phyloP scores from a whole-genome alignment of 2,797 vertebrate genomes.

The Rhynchonycteris naso region DNA sequence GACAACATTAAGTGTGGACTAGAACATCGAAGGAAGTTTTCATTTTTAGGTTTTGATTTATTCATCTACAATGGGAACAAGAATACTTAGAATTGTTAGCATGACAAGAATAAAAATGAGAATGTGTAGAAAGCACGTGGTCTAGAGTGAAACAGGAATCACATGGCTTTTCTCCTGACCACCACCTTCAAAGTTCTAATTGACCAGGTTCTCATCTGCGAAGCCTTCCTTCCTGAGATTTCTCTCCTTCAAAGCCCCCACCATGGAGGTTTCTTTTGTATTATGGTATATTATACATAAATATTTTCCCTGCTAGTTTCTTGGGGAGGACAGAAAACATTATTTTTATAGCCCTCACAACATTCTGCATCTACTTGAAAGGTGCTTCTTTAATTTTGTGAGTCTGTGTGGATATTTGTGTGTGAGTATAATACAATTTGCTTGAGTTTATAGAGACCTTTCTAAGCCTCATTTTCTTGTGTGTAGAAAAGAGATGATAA shows the following conservation, averaged over 20 bases:
- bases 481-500: background rate
- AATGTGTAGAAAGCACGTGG: background rate
- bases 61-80: background rate
- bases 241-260: background rate
- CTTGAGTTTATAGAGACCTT: background rate
- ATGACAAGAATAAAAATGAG: background rate
- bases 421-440: background rate
- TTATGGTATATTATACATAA: background rate
- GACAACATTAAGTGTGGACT: background rate
- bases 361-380: background rate
- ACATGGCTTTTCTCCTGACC: background rate
- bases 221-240: background rate
- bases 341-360: background rate
- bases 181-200: background rate
- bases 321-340: background rate
- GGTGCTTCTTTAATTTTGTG: background rate
- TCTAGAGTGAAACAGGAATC: background rate
- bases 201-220: background rate
- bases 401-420: background rate
- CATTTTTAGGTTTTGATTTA: constrained; percentile 10
- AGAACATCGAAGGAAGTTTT: background rate
- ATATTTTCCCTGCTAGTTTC: background rate
- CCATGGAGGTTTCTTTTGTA: background rate
- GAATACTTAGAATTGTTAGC: background rate
- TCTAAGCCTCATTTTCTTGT: background rate